phyloP scores from a whole-genome alignment of 2,113 vertebrate genomes.

The Scatophagus argus region DNA sequence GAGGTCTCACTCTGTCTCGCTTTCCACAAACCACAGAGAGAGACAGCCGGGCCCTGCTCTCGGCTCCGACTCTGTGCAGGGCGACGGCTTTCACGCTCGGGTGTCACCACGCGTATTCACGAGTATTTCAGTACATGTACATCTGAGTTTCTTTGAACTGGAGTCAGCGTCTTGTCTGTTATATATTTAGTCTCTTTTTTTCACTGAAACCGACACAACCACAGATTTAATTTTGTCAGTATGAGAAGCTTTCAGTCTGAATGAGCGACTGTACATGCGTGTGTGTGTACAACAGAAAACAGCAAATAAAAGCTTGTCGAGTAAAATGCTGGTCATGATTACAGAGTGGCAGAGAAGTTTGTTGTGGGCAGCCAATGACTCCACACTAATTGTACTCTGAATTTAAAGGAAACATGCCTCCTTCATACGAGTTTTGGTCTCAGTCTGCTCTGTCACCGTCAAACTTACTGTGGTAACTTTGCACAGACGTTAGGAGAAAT shows the following conservation, averaged over 20 bases:
- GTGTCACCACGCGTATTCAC: neutral
- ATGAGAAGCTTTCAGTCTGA: neutral
- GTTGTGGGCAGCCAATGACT: neutral
- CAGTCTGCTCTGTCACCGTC: neutral
- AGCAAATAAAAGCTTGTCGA: neutral
- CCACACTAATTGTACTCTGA: neutral
- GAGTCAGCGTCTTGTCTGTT: neutral
- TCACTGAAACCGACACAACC: neutral
- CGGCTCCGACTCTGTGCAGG: neutral
- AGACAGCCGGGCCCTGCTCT: neutral
- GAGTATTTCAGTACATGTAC: neutral
- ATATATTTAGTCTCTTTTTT: neutral
- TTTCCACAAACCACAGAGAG: slow-evolving; percentile 13
- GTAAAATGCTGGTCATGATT: neutral
- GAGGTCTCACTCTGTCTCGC: slow-evolving; percentile 16
- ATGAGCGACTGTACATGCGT: too few relatives aligned
- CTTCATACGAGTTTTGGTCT: neutral
- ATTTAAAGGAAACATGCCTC: neutral
- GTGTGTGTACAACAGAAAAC: too few relatives aligned
- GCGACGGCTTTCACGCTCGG: neutral
- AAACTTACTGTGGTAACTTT: neutral
- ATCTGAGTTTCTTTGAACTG: neutral
- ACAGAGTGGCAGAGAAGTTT: neutral
- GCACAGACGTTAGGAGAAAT: neutral
- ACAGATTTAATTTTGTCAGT: neutral